Evolutionary conservation across 1,140 invertebrate genomes (phyloP), one percentile per base, ranked within the genome.

Genomic region (Pogonus chalceus): DNA sequence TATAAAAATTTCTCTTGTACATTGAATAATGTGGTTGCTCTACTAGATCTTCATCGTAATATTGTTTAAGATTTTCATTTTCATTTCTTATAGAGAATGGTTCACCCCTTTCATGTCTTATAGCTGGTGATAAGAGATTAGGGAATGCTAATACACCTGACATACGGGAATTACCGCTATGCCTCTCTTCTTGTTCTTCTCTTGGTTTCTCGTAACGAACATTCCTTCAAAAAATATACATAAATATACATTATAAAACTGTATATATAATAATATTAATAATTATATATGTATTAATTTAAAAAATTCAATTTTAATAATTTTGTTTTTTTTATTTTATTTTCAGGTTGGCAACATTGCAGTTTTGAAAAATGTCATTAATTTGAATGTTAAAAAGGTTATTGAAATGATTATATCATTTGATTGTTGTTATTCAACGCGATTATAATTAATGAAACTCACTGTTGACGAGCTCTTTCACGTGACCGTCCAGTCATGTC

Each of bases 401-500:
- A 18, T 20, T 48, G 20, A 20, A 48, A 48, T 22, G 14, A 48
- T n/a, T 18, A 18, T 48, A 18, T 2, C 18, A 18, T 20, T 22
- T 48, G 22, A 12, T 48, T 48, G 20, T 22, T 18, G 12, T 48
- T 48, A 48, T 52, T 35, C 24, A 10, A 49, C 50, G 21, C 22
- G 24, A 24, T 24, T 53, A 39, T 20, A 3, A 22, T 46, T 21
- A 14, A 23, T 48, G 51, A 31, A n/a, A 58, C 58, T 60, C 53
- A 60, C 58, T 54, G 51, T 52, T 55, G 53, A n/a, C 46, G 22
- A 31, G 7, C 51, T 51, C 52, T 55, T 16, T 60, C 59, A 51
- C 43, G 2, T 12, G 73, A 66, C 2, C 71, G 69, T 37, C 72
- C 69, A 1, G 74, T 61, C 20, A 79, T 73, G 53, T 81, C 78